A percentile compares a stretch with the other conserved stretches of the same genome.
phyloP scores from a whole-genome alignment of 2,888 invertebrate species.

The Muschampia plurimacula region DNA sequence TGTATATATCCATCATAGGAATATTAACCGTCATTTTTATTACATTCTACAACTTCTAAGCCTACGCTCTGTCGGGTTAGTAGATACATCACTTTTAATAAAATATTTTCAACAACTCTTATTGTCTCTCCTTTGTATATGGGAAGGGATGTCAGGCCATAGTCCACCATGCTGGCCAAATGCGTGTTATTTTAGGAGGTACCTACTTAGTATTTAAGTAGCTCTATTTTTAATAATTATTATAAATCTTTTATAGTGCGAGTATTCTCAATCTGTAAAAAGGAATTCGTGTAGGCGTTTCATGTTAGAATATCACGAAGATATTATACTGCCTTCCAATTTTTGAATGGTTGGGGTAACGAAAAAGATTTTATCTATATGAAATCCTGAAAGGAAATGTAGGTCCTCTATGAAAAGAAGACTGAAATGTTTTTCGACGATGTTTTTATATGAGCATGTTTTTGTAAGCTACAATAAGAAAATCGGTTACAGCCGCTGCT shows the following conservation, averaged over 20 bases:
- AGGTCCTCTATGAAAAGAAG: constrained; percentile 9
- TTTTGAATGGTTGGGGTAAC: constrained; percentile 7
- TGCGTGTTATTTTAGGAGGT: not conserved
- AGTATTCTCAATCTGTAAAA: constrained; percentile 19
- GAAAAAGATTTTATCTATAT: constrained; percentile 32
- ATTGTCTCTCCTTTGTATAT: too few relatives aligned
- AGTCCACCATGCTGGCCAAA: not conserved
- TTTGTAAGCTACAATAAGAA: not conserved
- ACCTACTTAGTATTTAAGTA: not conserved
- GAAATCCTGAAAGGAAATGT: constrained; percentile 20
- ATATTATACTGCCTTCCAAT: constrained; percentile 4
- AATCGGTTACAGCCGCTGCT: not conserved
- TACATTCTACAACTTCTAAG: not conserved
- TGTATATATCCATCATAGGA: not conserved
- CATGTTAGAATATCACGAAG: not conserved
- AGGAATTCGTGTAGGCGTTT: constrained; percentile 13
- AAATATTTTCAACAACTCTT: too few relatives aligned
- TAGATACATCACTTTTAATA: too few relatives aligned
- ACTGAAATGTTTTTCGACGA: not conserved
- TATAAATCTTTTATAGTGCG: not conserved
- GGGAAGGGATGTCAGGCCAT: not conserved
- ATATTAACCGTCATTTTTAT: not conserved
- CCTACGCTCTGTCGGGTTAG: not conserved
- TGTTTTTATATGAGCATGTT: not conserved
- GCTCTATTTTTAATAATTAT: not conserved